These are phyloP conservation scores for Steatocranus sp. DNA, from an alignment of 2,797 vertebrate species.

Conservation along the genomic window DNA sequence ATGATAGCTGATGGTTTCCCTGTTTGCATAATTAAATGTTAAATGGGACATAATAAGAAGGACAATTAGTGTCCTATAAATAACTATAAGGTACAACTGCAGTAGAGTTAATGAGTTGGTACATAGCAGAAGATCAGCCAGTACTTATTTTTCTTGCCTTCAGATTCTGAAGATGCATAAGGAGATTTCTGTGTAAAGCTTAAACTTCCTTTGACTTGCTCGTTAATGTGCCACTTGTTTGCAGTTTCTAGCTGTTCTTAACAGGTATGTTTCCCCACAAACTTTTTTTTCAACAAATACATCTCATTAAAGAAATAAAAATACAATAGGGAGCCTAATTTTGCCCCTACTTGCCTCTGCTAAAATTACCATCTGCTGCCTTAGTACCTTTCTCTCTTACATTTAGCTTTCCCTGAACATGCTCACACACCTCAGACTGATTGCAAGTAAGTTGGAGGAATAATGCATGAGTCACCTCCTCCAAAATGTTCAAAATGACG, in stretches of 20 bases:
- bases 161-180: neutral
- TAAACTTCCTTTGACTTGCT: neutral
- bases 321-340: neutral
- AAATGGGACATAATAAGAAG: neutral
- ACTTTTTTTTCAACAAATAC: neutral
- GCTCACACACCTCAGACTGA: neutral
- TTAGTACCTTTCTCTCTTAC: neutral
- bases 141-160: neutral
- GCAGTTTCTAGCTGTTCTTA: neutral
- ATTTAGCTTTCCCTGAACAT: neutral
- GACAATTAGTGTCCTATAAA: neutral
- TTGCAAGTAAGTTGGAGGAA: neutral
- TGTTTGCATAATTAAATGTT: neutral
- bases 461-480: neutral
- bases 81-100: neutral
- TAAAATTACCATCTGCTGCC: neutral
- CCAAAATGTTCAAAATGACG: neutral
- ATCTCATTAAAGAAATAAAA: neutral
- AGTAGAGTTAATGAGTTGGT: neutral
- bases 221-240: neutral
- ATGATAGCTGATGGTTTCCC: neutral
- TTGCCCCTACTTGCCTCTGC: neutral
- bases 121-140: neutral
- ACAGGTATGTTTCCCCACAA: neutral
- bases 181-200: neutral